A percentile compares a stretch with the other conserved stretches of the same genome.
These are phyloP conservation scores for Cettia cetti DNA, from an alignment of 2,113 vertebrate species.

Conservation along the genomic window DNA sequence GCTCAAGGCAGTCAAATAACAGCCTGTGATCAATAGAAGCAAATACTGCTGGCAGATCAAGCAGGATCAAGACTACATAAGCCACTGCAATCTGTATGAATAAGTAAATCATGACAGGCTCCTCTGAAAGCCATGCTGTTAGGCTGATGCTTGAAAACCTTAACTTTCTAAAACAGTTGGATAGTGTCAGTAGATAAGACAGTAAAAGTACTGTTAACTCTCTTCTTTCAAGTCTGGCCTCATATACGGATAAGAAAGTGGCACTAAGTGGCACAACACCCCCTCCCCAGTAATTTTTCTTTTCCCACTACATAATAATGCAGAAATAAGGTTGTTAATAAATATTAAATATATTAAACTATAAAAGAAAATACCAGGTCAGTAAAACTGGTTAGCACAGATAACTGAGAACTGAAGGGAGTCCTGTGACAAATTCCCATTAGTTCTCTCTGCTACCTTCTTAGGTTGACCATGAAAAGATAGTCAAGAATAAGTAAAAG, in stretches of 20 bases:
- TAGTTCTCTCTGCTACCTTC: neutral
- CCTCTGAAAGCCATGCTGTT: slow-evolving; percentile 12
- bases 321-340: neutral
- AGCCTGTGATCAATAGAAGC: slow-evolving; percentile 61
- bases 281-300: neutral
- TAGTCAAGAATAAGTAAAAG: neutral
- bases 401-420: neutral
- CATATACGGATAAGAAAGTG: neutral
- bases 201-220: neutral
- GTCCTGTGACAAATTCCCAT: neutral
- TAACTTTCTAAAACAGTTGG: slow-evolving; percentile 28
- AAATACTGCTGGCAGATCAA: slow-evolving; percentile 61
- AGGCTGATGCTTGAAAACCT: slow-evolving; percentile 3
- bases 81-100: slow-evolving; percentile 62
- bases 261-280: neutral
- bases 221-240: neutral
- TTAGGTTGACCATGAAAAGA: neutral
- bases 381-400: neutral
- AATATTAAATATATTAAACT: neutral
- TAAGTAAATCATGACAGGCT: slow-evolving; percentile 55
- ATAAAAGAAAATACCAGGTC: neutral
- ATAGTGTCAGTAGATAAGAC: neutral
- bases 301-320: neutral
- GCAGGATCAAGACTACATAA: slow-evolving; percentile 62
- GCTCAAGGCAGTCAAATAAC: slow-evolving; percentile 54